phyloP scores from a whole-genome alignment of 2,797 vertebrate genomes.

The Melanotaenia trifasciata region DNA sequence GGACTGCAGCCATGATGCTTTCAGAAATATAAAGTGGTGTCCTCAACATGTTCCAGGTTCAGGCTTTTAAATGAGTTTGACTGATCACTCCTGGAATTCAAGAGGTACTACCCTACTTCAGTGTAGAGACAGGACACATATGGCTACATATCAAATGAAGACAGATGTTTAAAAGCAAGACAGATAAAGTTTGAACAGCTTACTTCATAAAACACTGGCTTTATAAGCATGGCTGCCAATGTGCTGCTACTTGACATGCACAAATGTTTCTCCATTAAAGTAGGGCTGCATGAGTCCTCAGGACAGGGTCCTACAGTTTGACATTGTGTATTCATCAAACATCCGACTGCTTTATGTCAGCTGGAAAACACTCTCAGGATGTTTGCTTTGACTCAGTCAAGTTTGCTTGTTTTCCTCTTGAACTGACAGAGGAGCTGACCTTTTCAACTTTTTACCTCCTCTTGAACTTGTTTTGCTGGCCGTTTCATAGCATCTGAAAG shows the following conservation, averaged over 20 bases:
- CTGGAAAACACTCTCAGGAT: conserved; percentile 45
- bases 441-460: conserved; percentile 40
- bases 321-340: conserved; percentile 38
- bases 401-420: conserved; percentile 56
- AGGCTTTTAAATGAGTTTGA: conserved; percentile 68
- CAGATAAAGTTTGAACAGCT: conserved; percentile 35
- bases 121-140: conserved; percentile 29
- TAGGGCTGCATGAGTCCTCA: conserved; percentile 17
- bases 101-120: conserved; percentile 49
- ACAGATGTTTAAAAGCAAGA: conserved; percentile 46
- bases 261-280: conserved; percentile 43
- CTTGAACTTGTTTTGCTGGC: conserved; percentile 28
- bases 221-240: conserved; percentile 33
- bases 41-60: conserved; percentile 76
- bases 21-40: conserved; percentile 81
- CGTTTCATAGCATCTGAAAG: conserved; percentile 35
- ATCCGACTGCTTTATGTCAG: conserved; percentile 48
- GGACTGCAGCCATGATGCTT: conserved; percentile 79
- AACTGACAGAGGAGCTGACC: conserved; percentile 50
- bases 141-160: conserved; percentile 32
- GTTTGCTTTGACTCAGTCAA: conserved; percentile 52
- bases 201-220: conserved; percentile 36
- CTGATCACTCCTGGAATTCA: conserved; percentile 70
- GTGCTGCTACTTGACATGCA: conserved; percentile 23
- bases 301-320: conserved; percentile 27